A percentile compares a stretch with the other conserved stretches of the same genome.
Conservation (phyloP, 2,797 vertebrate species). For the Denticeps clupeoides region DNA sequence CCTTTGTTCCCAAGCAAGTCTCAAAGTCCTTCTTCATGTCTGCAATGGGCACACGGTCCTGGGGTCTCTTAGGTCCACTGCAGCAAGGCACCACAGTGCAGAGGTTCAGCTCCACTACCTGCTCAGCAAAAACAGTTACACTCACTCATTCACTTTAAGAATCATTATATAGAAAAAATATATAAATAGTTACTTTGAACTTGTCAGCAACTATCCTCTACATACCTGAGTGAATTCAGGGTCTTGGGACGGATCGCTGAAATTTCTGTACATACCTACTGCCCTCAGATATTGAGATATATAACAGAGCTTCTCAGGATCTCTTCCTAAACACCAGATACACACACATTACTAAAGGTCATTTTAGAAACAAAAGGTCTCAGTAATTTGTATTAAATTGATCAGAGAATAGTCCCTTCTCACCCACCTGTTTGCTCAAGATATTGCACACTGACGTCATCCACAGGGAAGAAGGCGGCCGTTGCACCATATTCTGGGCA, state of each 20-base stretch:
- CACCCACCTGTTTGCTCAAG: constrained; percentile 85
- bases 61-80: constrained; percentile 92
- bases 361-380: too few relatives aligned
- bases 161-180: too few relatives aligned
- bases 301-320: constrained; percentile 63
- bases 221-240: constrained; percentile 88
- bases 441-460: constrained; percentile 79
- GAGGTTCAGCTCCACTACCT: constrained; percentile 88
- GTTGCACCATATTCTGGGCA: constrained; percentile 96
- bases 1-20: constrained; percentile 79
- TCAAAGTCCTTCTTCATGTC: constrained; percentile 93
- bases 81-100: constrained; percentile 82
- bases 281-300: constrained; percentile 77
- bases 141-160: too few relatives aligned
- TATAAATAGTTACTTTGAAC: too few relatives aligned
- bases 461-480: constrained; percentile 90
- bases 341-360: background rate
- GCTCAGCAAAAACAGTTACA: too few relatives aligned
- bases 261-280: constrained; percentile 85
- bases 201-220: too few relatives aligned
- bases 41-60: constrained; percentile 80
- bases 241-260: constrained; percentile 70
- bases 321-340: constrained; percentile 61
- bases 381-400: too few relatives aligned
- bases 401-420: too few relatives aligned